phyloP scores from a whole-genome alignment of 2,113 vertebrate genomes.

The Hyaena hyaena region DNA sequence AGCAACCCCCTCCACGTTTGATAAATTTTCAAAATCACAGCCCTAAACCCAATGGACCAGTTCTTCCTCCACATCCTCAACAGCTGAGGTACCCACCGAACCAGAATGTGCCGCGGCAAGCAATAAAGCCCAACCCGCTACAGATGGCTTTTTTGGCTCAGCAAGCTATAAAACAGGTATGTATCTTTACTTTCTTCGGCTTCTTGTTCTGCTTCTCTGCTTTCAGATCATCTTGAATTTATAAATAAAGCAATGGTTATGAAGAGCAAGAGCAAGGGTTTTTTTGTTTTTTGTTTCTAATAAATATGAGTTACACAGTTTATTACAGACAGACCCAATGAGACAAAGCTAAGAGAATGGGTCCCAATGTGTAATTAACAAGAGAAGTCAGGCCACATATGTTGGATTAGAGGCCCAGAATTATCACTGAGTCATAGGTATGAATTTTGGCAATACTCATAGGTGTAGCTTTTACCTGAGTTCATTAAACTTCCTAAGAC shows the following conservation, averaged over 20 bases:
- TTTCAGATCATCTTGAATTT: background rate
- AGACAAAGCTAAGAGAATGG: background rate
- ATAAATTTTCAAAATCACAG: conserved; percentile 90
- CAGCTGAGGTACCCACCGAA: conserved; percentile 86
- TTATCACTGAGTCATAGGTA: background rate
- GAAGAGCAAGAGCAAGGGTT: background rate
- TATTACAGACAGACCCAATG: background rate
- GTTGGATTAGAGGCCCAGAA: background rate
- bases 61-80: conserved; percentile 84
- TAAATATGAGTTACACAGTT: background rate
- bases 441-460: background rate
- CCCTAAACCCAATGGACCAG: conserved; percentile 85
- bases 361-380: background rate
- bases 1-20: conserved; percentile 87
- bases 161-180: conserved; percentile 90
- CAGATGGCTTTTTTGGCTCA: conserved; percentile 89
- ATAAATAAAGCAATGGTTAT: background rate
- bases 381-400: background rate
- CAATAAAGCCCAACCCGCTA: conserved; percentile 84
- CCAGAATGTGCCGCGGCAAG: conserved; percentile 82
- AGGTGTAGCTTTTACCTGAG: background rate
- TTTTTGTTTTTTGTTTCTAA: background rate
- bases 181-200: background rate
- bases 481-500: background rate
- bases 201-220: background rate